Evolutionary conservation across 2,113 vertebrate species (phyloP).

Genomic region (Rhizomys pruinosus): DNA sequence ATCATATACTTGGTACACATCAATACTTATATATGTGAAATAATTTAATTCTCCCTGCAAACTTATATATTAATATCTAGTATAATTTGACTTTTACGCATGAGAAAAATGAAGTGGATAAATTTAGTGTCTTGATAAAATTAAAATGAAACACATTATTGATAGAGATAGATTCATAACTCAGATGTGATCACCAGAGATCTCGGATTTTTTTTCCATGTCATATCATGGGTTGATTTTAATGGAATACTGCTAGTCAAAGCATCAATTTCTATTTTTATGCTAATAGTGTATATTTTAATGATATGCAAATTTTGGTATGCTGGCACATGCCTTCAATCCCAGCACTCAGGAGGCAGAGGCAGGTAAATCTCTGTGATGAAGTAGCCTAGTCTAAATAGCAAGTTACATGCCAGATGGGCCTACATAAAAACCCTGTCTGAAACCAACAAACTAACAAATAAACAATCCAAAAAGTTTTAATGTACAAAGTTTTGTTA

Average conservation of each 20-base stretch:
- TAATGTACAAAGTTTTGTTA: no score
- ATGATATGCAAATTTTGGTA: background rate
- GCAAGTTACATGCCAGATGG: no score
- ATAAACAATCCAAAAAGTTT: no score
- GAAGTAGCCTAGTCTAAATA: no score
- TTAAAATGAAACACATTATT: background rate
- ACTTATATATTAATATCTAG: background rate
- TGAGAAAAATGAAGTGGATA: slow-evolving; percentile 2
- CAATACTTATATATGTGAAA: background rate
- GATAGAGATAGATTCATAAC: background rate
- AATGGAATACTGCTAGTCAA: background rate
- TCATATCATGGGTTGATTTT: background rate
- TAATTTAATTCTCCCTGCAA: background rate
- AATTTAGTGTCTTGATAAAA: no score
- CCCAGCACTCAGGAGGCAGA: no score
- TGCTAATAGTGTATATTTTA: background rate
- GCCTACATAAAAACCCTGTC: no score
- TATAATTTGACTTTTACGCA: background rate
- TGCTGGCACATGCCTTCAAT: no score
- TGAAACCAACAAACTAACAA: no score
- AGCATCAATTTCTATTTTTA: background rate
- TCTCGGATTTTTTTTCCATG: background rate
- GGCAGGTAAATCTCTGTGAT: no score
- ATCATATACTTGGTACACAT: background rate
- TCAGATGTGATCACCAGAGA: background rate